Evolutionary conservation across 1,140 invertebrate species (phyloP).

Genomic region (Asbolus verrucosus): DNA sequence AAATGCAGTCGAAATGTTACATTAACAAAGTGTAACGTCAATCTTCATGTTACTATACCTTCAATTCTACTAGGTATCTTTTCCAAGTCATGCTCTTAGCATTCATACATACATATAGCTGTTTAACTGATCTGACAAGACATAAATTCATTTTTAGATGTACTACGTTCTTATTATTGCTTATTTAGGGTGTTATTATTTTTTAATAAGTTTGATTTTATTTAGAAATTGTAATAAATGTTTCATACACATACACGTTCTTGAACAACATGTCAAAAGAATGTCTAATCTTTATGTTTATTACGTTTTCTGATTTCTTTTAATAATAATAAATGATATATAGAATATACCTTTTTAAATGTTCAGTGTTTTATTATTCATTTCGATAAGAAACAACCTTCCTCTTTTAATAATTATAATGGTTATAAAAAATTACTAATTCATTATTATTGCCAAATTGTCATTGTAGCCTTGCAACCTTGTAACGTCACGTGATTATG

Average conservation of each 20-base stretch:
- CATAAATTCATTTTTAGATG: slow-evolving; percentile 34
- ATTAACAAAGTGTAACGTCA: slow-evolving; percentile 15
- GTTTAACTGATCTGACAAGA: slow-evolving; percentile 26
- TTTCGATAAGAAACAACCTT: too few species aligned
- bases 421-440: too few species aligned
- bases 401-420: too few species aligned
- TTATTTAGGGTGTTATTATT: slow-evolving; percentile 42
- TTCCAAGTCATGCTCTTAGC: slow-evolving; percentile 32
- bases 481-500: neutral
- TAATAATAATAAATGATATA: slow-evolving; percentile 31
- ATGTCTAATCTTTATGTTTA: slow-evolving; percentile 32
- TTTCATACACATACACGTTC: slow-evolving; percentile 22
- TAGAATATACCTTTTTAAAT: slow-evolving; percentile 15
- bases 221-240: slow-evolving; percentile 44
- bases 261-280: slow-evolving; percentile 1
- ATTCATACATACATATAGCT: slow-evolving; percentile 17
- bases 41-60: slow-evolving; percentile 30
- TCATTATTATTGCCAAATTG: too few species aligned
- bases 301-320: slow-evolving; percentile 43
- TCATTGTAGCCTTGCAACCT: too few species aligned
- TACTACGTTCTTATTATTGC: slow-evolving; percentile 38
- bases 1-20: slow-evolving; percentile 24
- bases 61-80: slow-evolving; percentile 28
- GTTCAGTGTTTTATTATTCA: slow-evolving; percentile 8
- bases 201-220: slow-evolving; percentile 33